phyloP scores from a whole-genome alignment of 1,140 invertebrate species.

The Heterodera schachtii region DNA sequence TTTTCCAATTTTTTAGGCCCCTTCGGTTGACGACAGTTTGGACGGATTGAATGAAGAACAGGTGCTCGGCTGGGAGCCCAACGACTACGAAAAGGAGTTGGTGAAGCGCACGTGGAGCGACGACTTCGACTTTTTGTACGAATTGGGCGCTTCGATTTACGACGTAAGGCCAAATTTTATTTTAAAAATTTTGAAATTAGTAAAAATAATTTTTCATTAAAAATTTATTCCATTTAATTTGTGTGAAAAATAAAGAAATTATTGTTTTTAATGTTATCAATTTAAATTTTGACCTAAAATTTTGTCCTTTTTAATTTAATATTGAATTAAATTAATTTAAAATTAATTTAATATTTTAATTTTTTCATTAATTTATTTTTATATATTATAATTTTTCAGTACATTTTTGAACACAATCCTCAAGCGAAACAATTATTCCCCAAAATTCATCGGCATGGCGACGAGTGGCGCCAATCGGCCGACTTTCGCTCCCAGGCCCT shows the following conservation, averaged over 20 bases:
- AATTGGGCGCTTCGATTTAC: conserved; percentile 58
- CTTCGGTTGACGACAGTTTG: neutral
- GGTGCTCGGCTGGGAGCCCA: conserved; percentile 27
- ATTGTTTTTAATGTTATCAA: too few relatives aligned
- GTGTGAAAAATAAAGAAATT: too few relatives aligned
- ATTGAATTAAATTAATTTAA: neutral
- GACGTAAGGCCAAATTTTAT: neutral
- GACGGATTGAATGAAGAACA: conserved; percentile 25
- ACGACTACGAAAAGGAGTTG: conserved; percentile 47
- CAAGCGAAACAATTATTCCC: conserved; percentile 61
- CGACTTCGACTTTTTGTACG: conserved; percentile 64
- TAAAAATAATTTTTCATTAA: too few relatives aligned
- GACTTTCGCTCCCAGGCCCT: conserved; percentile 61
- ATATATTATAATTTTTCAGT: conserved; percentile 21
- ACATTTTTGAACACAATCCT: conserved; percentile 62
- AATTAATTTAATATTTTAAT: conserved; percentile 15
- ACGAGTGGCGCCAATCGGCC: conserved; percentile 50
- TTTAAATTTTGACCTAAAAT: too few relatives aligned
- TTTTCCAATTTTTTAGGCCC: neutral
- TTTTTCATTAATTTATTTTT: neutral
- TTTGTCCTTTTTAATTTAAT: too few relatives aligned
- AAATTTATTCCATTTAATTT: too few relatives aligned
- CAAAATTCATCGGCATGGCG: conserved; percentile 58
- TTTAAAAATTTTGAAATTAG: neutral
- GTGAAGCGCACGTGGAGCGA: conserved; percentile 63